Evolutionary conservation across 2,888 invertebrate genomes (phyloP), one percentile per base, ranked within the genome.

Genomic region (Metallyticus violacea): DNA sequence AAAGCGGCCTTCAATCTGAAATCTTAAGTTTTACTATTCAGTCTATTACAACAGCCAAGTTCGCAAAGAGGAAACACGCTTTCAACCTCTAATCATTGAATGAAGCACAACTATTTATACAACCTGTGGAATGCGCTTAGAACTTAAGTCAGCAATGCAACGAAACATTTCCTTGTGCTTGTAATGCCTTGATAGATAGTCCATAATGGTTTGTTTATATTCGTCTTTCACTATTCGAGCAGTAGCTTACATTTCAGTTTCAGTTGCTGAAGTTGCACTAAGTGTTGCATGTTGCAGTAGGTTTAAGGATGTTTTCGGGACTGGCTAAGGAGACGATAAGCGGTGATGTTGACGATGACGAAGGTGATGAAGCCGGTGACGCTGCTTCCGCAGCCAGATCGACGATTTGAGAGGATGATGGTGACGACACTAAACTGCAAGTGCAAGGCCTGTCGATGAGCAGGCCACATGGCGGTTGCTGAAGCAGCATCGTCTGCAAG

Each of bases 401-500:
- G 7, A 30, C 26, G 0, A 29, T 3, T 7, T 29, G 26, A 9
- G 30, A 2, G 3, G 81, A 2, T 26, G 30, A 26, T n/a, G 28
- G 25, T 28, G 77, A 15, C 25, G 77, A 83, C 27, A 86, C 86
- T 40, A 89, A 87, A 77, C 89, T 89, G 86, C 90, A 90, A 15
- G 90, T 90, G 83, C 90, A 90, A 22, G 89, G 89, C 77, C 89
- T 89, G 87, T 90, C 90, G 26, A 89, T 86, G n/a, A 90, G 87
- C 6, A 90, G 88, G 7, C 90, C 90, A 81, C 90, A 90, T 3
- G 90, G 90, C 15, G 90, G 90, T 81, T 89, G 89, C 80, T 89
- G 89, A 6, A 90, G 87, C 26, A 89, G 87, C 80, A 89, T 77
- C 6, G 87, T 79, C 86, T 81, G 86, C 79, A 86, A n/a, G 0